Percentiles rank a stretch among this genome's conserved stretches.
These are phyloP conservation scores for Neomonachus schauinslandi DNA, from an alignment of 2,113 vertebrate species.

Conservation along the genomic window DNA sequence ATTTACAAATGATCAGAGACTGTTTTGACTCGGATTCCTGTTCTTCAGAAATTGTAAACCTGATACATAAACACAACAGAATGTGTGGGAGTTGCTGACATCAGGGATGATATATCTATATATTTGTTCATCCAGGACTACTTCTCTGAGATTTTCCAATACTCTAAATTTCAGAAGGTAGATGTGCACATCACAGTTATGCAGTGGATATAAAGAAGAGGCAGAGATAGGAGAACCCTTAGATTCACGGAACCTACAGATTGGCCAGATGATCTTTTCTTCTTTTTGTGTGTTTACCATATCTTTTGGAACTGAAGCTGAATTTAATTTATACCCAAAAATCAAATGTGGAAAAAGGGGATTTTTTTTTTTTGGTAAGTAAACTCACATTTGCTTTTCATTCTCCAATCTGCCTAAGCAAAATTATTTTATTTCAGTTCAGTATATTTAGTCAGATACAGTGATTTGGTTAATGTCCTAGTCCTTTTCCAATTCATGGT, in stretches of 20 bases:
- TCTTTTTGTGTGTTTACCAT: neutral
- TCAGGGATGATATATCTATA: neutral
- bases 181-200: too few relatives aligned
- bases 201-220: neutral
- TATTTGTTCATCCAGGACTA: neutral
- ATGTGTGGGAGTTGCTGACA: neutral
- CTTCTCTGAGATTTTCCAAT: neutral
- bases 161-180: neutral
- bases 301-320: neutral
- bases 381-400: neutral
- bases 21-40: neutral
- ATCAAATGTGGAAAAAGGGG: neutral
- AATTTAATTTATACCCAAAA: neutral
- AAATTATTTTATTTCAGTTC: neutral
- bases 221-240: rapidly evolving
- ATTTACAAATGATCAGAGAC: neutral
- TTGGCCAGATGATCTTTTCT: neutral
- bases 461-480: neutral
- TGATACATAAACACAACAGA: neutral
- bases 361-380: neutral
- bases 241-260: rapidly evolving
- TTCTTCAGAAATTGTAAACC: neutral
- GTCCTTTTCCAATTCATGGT: neutral
- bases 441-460: neutral
- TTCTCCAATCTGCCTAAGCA: neutral